Conservation (phyloP, 2,113 vertebrate genomes). For the Poeciliopsis turrubarensis region DNA sequence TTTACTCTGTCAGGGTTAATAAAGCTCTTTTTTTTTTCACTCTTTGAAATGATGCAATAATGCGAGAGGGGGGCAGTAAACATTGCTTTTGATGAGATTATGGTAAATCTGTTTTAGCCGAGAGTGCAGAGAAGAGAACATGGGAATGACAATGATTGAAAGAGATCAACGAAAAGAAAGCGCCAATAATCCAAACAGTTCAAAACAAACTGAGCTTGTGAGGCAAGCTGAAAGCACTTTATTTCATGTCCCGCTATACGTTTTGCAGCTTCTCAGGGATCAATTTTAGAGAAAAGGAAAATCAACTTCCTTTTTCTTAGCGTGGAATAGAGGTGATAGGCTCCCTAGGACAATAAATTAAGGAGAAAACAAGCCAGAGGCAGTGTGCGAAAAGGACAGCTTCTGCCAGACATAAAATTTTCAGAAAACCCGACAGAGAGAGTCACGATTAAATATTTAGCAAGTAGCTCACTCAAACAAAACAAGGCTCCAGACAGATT, state of each 20-base stretch:
- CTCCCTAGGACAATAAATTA: constrained; percentile 24
- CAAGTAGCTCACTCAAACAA: constrained; percentile 60
- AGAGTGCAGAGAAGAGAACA: neutral
- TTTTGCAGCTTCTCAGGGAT: constrained; percentile 12
- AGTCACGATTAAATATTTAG: constrained; percentile 68
- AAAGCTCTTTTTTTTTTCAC: constrained; percentile 7
- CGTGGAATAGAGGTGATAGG: constrained; percentile 23
- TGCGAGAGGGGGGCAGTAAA: constrained; percentile 1
- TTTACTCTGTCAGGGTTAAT: constrained; percentile 27
- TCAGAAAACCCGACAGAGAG: constrained; percentile 41
- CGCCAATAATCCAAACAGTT: constrained; percentile 1
- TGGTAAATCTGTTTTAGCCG: constrained; percentile 3
- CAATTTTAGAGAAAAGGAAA: constrained; percentile 4
- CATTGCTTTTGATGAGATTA: constrained; percentile 30
- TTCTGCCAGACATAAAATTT: constrained; percentile 57
- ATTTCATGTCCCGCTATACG: neutral
- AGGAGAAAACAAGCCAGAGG: constrained; percentile 17
- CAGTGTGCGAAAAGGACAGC: constrained; percentile 30
- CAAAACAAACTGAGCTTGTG: neutral
- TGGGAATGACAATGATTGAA: neutral
- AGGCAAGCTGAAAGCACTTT: neutral
- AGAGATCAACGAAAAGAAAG: neutral
- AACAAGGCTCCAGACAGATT: constrained; percentile 56
- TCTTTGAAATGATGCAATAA: constrained; percentile 7
- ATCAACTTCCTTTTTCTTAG: constrained; percentile 13